Evolutionary conservation across 2,113 vertebrate genomes (phyloP).

Genomic region (human (Homo sapiens)): DNA sequence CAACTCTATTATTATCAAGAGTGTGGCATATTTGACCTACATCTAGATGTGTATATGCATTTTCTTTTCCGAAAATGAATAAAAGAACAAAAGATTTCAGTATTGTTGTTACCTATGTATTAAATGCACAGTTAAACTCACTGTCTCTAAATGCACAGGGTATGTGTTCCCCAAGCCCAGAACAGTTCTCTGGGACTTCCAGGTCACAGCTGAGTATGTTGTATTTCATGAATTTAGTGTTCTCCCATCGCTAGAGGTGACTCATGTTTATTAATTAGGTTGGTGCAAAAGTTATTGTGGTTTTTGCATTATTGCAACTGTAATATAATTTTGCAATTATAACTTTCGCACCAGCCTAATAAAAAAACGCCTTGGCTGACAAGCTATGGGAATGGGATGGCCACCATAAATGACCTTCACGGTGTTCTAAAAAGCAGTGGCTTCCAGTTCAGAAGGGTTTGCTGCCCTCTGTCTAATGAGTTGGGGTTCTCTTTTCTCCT

Average conservation of each 20-base stretch:
- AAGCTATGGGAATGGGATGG: not conserved
- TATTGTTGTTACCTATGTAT: not conserved
- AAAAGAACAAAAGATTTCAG: not conserved
- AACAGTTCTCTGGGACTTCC: not conserved
- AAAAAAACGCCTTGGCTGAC: not conserved
- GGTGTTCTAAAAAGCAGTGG: not conserved
- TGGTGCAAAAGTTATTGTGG: too few relatives aligned
- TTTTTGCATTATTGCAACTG: too few relatives aligned
- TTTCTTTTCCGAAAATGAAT: not conserved
- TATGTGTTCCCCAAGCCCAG: not conserved
- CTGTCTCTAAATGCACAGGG: not conserved
- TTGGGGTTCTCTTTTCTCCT: not conserved
- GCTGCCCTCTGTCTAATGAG: too few relatives aligned
- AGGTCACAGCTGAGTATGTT: not conserved
- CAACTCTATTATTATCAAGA: not conserved
- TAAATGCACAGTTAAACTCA: not conserved
- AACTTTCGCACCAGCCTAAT: too few relatives aligned
- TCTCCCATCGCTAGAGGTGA: not conserved
- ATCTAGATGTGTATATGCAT: not conserved
- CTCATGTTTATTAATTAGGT: not conserved
- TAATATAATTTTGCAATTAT: too few relatives aligned
- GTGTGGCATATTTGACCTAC: not conserved
- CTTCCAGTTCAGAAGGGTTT: not conserved
- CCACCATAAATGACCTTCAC: rapidly evolving
- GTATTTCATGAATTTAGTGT: not conserved